Base-by-base conservation (phyloP, 1,140 invertebrate species). In the Pemphigus obesinymphae region DNA sequence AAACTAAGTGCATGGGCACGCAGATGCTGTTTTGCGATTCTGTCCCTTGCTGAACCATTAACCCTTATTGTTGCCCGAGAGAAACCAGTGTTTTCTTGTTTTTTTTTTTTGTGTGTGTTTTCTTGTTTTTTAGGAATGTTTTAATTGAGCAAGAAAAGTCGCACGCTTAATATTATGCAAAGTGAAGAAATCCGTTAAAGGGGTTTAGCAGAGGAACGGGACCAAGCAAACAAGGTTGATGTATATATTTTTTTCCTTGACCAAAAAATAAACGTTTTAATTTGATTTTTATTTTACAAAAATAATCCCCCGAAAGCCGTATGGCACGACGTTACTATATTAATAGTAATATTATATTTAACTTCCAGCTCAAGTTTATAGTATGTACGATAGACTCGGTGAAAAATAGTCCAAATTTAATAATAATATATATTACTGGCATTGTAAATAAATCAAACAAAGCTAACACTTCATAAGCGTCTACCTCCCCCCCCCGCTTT, bases 1-100 rank as follows among this genome's bases (percentile, higher is more conserved):
- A 80, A 80, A 80, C 76, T 80, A 80, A 80, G 76, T 80, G 76
- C 75, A 55, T 10, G 50, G 75, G 50, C 50, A 34, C 76, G 26
- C 53, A 80, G 76, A 78, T 78, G 76, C 53, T 58, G 76, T 45
- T 61, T 61, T 63, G 76, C 37, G n/a, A 80, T 80, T 40, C 50
- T 58, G 26, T 63, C 55, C 53, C 55, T 31, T 58, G 40, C 40
- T 11, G 75, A 50, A 80, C 53, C 55, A 80, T 80, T 80, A 80
- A 61, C 76, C 76, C 55, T 80, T 80, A 80, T 63, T 80, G 76
- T 45, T 63, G 55, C 50, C 53, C 50, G 73, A 50, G 73, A 37
- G 20, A 53, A 37, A 55, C 53, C 53, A 45, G 55, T 31, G 34
- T 70, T 26, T 45, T 23, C 45, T 45, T 15, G 15, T 10, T 55